A percentile compares a stretch with the other conserved stretches of the same genome.
phyloP scores from a whole-genome alignment of 2,888 invertebrate genomes.

The Patella caerulea region DNA sequence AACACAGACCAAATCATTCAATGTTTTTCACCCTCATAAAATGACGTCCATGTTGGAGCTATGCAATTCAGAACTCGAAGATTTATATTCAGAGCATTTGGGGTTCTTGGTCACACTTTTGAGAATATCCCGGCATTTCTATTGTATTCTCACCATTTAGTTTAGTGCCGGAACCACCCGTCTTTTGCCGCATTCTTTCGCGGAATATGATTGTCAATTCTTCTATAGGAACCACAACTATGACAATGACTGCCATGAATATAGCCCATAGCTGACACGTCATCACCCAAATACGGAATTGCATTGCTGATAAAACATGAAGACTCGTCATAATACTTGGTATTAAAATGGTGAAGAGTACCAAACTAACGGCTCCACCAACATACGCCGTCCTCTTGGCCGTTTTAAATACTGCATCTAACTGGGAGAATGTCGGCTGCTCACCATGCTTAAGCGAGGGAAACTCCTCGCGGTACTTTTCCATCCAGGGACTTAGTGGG shows the following conservation, averaged over 20 bases:
- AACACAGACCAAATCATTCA: too few species aligned
- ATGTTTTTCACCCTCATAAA: too few species aligned
- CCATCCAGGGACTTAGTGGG: slow-evolving; percentile 56
- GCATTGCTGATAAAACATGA: slow-evolving; percentile 43
- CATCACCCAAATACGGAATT: slow-evolving; percentile 52
- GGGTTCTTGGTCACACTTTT: neutral
- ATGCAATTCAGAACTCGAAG: too few species aligned
- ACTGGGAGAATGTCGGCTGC: slow-evolving; percentile 40
- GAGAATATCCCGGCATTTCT: neutral
- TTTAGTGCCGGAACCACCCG: slow-evolving; percentile 3
- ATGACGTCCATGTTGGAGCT: too few species aligned
- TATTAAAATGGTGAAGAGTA: slow-evolving; percentile 49
- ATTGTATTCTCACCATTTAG: slow-evolving; percentile 13
- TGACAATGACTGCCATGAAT: slow-evolving; percentile 49
- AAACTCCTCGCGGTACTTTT: slow-evolving; percentile 51
- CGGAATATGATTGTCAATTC: slow-evolving; percentile 47
- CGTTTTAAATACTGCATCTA: slow-evolving; percentile 47
- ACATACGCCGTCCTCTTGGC: slow-evolving; percentile 54
- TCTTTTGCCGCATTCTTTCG: slow-evolving; percentile 37
- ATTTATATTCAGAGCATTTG: neutral
- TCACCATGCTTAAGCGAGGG: slow-evolving; percentile 42
- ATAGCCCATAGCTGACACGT: slow-evolving; percentile 51
- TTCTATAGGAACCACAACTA: slow-evolving; percentile 52
- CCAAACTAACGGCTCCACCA: slow-evolving; percentile 45
- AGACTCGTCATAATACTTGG: slow-evolving; percentile 54